Percentiles rank a stretch among this genome's conserved stretches.
These are phyloP conservation scores for Xyrichtys novacula DNA, from an alignment of 2,797 vertebrate species.

Conservation along the genomic window DNA sequence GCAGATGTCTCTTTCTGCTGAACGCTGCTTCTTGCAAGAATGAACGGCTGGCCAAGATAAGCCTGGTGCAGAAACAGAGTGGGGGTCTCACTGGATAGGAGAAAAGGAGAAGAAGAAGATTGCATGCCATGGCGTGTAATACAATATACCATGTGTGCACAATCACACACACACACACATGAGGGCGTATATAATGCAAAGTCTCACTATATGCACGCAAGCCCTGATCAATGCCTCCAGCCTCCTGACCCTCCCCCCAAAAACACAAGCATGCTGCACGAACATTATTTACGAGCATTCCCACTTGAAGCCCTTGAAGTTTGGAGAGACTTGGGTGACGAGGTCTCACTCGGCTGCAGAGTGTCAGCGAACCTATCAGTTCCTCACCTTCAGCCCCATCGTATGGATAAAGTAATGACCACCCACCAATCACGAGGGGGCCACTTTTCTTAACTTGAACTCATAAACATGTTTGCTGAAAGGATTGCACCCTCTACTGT, in stretches of 20 bases:
- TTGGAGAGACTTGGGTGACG: constrained; percentile 41
- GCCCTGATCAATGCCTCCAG: constrained; percentile 59
- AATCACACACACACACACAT: constrained; percentile 49
- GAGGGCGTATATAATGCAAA: constrained; percentile 53
- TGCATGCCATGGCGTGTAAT: constrained; percentile 56
- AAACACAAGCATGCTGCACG: constrained; percentile 57
- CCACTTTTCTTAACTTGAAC: constrained; percentile 29
- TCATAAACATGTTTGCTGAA: not conserved
- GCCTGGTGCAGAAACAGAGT: constrained; percentile 58
- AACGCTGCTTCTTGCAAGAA: constrained; percentile 75
- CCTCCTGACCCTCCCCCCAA: constrained; percentile 56
- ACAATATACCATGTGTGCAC: constrained; percentile 65
- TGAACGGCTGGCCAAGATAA: constrained; percentile 75
- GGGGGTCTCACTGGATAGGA: constrained; percentile 49
- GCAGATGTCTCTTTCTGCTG: constrained; percentile 85
- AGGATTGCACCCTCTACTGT: constrained; percentile 46
- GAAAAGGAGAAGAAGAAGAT: constrained; percentile 48
- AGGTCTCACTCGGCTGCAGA: constrained; percentile 55
- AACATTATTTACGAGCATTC: constrained; percentile 71
- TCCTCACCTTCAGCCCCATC: constrained; percentile 72
- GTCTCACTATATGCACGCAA: constrained; percentile 48
- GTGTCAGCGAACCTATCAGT: constrained; percentile 76
- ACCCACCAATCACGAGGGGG: constrained; percentile 53
- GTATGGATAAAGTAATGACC: constrained; percentile 82
- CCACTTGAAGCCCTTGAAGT: constrained; percentile 65